Evolutionary conservation across 1,140 invertebrate species (phyloP).

Genomic region (Bombus confusus): DNA sequence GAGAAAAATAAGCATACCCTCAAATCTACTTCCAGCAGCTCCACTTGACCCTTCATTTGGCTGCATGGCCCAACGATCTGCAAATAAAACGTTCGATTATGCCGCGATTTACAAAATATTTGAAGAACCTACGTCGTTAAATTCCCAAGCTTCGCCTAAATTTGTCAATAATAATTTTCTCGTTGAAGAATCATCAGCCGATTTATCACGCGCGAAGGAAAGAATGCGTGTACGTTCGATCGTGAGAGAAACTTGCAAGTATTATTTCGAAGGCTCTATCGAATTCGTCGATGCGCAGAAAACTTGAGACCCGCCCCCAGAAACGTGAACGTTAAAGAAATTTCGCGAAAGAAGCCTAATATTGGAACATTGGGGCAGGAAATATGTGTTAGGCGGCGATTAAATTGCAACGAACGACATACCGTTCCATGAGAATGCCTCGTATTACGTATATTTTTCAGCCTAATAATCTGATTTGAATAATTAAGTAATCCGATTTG

Average conservation of each 20-base stretch:
- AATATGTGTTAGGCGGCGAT: constrained; percentile 16
- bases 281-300: background rate
- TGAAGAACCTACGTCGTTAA: background rate
- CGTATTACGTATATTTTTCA: background rate
- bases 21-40: constrained; percentile 42
- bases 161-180: background rate
- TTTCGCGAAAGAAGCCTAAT: background rate
- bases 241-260: background rate
- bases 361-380: constrained; percentile 17
- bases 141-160: too few species aligned
- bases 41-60: constrained; percentile 60
- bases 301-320: background rate
- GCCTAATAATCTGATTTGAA: background rate
- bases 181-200: background rate
- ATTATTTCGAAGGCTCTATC: background rate
- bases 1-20: constrained; percentile 44
- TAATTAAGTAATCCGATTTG: constrained; percentile 2
- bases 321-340: background rate
- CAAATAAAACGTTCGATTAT: constrained; percentile 3
- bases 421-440: background rate
- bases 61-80: constrained; percentile 43
- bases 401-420: constrained; percentile 2
- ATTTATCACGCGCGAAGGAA: background rate
- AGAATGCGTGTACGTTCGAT: too few species aligned
- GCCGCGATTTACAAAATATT: too few species aligned